phyloP scores from a whole-genome alignment of 2,888 invertebrate species.

The Trachelus iudaicus region DNA sequence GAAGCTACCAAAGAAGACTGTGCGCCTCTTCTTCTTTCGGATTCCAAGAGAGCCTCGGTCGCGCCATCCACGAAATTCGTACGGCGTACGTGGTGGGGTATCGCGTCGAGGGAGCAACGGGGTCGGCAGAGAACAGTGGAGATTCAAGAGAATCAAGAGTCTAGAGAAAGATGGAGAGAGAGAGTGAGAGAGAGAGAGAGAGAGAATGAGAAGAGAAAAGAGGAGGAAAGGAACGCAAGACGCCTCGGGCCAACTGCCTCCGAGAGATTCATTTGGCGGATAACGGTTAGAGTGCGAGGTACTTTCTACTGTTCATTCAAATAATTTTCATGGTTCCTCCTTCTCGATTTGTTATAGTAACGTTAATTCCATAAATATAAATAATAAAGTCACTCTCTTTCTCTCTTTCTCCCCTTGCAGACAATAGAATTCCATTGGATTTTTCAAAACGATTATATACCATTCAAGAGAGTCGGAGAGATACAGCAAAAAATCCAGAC shows the following conservation, averaged over 20 bases:
- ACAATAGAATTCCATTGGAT: not conserved
- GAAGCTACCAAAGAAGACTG: not conserved
- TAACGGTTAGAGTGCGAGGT: slow-evolving; percentile 1
- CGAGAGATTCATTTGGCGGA: slow-evolving; percentile 3
- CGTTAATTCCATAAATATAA: not conserved
- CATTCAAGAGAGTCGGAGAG: not conserved
- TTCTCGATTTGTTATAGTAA: not conserved
- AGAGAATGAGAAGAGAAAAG: not conserved
- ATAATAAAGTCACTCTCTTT: not conserved
- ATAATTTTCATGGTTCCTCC: not conserved
- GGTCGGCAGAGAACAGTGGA: not conserved
- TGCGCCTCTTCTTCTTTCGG: not conserved
- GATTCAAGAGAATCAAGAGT: slow-evolving; percentile 5
- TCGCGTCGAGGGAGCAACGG: not conserved
- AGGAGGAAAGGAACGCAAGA: slow-evolving; percentile 9
- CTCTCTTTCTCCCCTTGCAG: not conserved
- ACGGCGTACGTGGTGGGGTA: not conserved
- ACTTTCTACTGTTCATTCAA: not conserved
- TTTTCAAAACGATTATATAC: not conserved
- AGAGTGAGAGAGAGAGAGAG: too few relatives aligned
- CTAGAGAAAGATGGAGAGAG: slow-evolving; percentile 1
- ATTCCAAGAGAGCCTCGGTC: not conserved
- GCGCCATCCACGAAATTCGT: not conserved
- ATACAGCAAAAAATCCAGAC: not conserved
- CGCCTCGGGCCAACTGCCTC: not conserved